Evolutionary conservation across 2,888 invertebrate species (phyloP).

Genomic region (Bellardia pandia): DNA sequence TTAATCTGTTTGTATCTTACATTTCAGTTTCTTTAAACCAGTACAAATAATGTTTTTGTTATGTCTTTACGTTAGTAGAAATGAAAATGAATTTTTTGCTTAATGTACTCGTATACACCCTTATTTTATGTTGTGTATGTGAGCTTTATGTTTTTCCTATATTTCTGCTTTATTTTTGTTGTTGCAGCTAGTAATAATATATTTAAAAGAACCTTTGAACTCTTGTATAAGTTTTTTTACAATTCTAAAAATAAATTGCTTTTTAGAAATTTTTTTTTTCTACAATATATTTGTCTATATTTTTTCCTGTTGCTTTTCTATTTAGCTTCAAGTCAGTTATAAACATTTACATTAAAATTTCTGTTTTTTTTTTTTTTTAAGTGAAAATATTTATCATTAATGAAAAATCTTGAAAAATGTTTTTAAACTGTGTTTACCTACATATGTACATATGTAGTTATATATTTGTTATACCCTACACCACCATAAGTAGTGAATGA

Average conservation of each 20-base stretch:
- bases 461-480: neutral
- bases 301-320: neutral
- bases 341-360: conserved; percentile 32
- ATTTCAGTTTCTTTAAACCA: conserved; percentile 50
- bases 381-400: conserved; percentile 39
- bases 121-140: neutral
- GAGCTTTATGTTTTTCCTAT: neutral
- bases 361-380: neutral
- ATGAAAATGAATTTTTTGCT: conserved; percentile 35
- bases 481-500: no score
- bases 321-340: conserved; percentile 20
- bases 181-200: conserved; percentile 16
- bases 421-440: conserved; percentile 24
- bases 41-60: conserved; percentile 21
- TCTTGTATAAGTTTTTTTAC: neutral
- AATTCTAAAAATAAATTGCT: conserved; percentile 49
- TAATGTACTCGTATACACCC: conserved; percentile 1
- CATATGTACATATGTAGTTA: neutral
- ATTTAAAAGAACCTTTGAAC: conserved; percentile 59
- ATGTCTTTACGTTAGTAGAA: conserved; percentile 20
- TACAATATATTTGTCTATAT: conserved; percentile 10
- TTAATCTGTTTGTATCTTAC: conserved; percentile 61
- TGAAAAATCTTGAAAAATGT: conserved; percentile 52
- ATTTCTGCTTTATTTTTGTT: neutral
- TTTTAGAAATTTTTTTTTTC: neutral